These are phyloP conservation scores for Andrena bucephala DNA, from an alignment of 2,888 invertebrate genomes.

Conservation along the genomic window DNA sequence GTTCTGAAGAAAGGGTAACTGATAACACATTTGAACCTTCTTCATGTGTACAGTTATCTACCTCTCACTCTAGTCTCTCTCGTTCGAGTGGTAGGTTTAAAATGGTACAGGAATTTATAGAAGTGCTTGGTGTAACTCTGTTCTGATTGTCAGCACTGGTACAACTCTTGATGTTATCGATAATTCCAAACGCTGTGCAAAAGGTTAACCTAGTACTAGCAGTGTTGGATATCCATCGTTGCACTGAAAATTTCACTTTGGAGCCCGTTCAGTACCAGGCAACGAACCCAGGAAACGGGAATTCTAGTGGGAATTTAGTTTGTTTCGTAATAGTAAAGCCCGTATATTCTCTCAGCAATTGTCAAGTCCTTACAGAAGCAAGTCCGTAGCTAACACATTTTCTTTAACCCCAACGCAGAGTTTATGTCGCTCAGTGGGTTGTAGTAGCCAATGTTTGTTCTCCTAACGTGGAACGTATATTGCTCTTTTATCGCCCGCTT, in stretches of 20 bases:
- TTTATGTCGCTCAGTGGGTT: conserved; percentile 38
- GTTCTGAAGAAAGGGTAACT: too few species aligned
- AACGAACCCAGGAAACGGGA: conserved; percentile 12
- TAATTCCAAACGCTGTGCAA: conserved; percentile 13
- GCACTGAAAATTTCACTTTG: conserved; percentile 16
- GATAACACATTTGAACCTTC: too few species aligned
- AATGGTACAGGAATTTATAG: background rate
- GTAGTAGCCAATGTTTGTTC: conserved; percentile 46
- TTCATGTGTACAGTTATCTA: too few species aligned
- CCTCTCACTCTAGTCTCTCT: too few species aligned
- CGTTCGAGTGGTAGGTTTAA: too few species aligned
- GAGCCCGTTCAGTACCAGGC: conserved; percentile 16
- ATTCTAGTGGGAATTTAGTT: conserved; percentile 35
- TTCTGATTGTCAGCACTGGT: background rate
- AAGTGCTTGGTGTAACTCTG: conserved; percentile 3
- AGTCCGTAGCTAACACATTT: conserved; percentile 26
- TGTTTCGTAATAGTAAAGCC: conserved; percentile 16
- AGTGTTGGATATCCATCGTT: conserved; percentile 30
- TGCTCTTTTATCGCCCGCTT: conserved; percentile 59
- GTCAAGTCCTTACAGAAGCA: conserved; percentile 46
- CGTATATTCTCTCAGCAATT: conserved; percentile 51
- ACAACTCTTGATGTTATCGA: background rate
- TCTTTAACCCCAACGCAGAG: conserved; percentile 41
- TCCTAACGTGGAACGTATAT: conserved; percentile 40
- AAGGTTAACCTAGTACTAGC: conserved; percentile 33